Base-by-base conservation (phyloP, 2,888 invertebrate genomes). In the Electrophaes corylata region DNA sequence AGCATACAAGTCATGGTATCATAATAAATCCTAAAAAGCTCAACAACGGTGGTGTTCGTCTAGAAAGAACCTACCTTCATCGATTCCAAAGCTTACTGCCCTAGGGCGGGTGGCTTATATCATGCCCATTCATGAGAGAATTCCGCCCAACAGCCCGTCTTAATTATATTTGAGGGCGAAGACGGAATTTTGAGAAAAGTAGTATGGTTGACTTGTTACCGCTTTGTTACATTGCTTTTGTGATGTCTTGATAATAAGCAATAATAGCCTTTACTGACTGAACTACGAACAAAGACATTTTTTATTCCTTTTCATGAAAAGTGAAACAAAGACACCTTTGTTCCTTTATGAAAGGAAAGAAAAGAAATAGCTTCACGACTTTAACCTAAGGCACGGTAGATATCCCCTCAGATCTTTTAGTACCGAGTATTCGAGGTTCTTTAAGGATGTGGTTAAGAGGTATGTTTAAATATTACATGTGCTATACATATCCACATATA, bases 41-140 rank as follows among this genome's bases (percentile, higher is more conserved):
- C 26, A 29, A 4, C 10, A 3, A 29, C 26, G 6, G 8, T 10
- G 6, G 8, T 29, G 26, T 29, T 10, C 26, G 10, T 29, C 26
- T 29, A 29, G 2, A 10, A 10, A 6, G 10, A 29, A 29, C 26
- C 10, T 8, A 10, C 26, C 26, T 29, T 29, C 26, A 2, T 10
- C 10, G 6, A 10, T 29, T 10, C 2, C 8, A 6, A 29, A 29
- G 26, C 26, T 10, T 20, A 20, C 20, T 29, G 37, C 37, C 37
- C 16, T 40, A 31, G 47, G 54, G 46, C 20, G 46, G 41, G 49
- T 41, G 41, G 40, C 35, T 46, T 40, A 31, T 39, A 37, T 66
- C 66, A 31, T 39, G 43, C 66, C 66, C 68, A 70, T 69, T 71
- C 76, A 76, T 72, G 75, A 72, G 71, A 72, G 70, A 66, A 68